These are phyloP conservation scores for Tachuris rubrigastra DNA, from an alignment of 2,113 vertebrate species.

Conservation along the genomic window DNA sequence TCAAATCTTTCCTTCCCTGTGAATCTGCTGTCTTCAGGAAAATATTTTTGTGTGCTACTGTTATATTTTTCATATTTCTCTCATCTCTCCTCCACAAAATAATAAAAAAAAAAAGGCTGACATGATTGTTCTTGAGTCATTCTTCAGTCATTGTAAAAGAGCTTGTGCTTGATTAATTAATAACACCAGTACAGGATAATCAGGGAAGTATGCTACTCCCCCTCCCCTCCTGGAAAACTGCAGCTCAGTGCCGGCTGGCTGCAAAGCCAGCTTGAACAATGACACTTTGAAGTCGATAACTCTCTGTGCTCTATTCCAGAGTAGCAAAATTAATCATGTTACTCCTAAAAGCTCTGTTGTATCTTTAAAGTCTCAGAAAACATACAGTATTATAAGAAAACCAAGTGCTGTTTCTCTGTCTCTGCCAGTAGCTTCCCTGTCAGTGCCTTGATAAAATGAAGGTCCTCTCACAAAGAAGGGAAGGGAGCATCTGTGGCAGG, in stretches of 20 bases:
- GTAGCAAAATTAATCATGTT: slow-evolving; percentile 8
- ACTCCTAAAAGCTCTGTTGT: neutral
- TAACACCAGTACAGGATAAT: slow-evolving; percentile 19
- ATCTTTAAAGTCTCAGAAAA: slow-evolving; percentile 11
- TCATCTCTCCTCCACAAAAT: neutral
- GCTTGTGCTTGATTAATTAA: slow-evolving; percentile 68
- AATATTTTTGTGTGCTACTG: neutral
- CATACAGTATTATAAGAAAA: neutral
- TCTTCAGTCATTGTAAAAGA: slow-evolving; percentile 12
- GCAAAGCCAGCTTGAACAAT: neutral
- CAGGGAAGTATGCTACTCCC: slow-evolving; percentile 17
- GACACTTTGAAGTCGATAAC: slow-evolving; percentile 14
- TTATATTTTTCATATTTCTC: neutral
- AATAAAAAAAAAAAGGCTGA: neutral
- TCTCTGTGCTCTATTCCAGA: neutral
- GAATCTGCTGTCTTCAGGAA: neutral
- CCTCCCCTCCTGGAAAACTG: slow-evolving; percentile 41
- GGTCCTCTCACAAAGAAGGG: neutral
- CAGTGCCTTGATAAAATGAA: neutral
- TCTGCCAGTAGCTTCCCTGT: neutral
- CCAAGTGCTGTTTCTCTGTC: neutral
- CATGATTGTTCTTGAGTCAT: slow-evolving; percentile 13
- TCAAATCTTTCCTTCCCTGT: neutral
- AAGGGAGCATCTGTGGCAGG: neutral
- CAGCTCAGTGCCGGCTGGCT: neutral